phyloP scores from a whole-genome alignment of 2,113 vertebrate genomes.

The Silurus asotus region DNA sequence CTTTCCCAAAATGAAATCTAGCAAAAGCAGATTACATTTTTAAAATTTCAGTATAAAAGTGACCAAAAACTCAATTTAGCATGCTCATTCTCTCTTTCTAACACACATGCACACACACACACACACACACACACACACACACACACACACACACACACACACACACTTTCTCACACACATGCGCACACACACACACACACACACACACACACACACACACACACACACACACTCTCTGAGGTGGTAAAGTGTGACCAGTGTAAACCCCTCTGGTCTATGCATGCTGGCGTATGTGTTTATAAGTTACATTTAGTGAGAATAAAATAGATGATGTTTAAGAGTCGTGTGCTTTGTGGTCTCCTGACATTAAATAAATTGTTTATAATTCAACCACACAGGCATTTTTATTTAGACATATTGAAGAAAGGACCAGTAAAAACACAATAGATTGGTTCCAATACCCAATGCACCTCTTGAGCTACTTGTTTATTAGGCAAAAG shows the following conservation, averaged over 20 bases:
- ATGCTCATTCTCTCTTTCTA: background rate
- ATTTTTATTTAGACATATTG: slow-evolving; percentile 55
- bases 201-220: no score
- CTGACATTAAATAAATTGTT: slow-evolving; percentile 52
- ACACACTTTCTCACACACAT: background rate
- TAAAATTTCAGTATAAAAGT: background rate
- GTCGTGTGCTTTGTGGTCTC: slow-evolving; percentile 44
- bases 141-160: slow-evolving; percentile 3
- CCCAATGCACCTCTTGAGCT: slow-evolving; percentile 5
- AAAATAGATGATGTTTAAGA: slow-evolving; percentile 41
- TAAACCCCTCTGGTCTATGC: background rate
- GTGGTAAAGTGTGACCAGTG: slow-evolving; percentile 34
- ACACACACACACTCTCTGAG: no score
- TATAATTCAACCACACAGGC: slow-evolving; percentile 50
- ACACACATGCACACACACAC: background rate
- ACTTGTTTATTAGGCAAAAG: background rate
- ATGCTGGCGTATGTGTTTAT: slow-evolving; percentile 46
- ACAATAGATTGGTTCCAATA: slow-evolving; percentile 18
- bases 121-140: background rate
- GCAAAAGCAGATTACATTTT: no score
- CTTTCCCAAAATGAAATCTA: background rate
- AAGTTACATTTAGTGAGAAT: slow-evolving; percentile 42
- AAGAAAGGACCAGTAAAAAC: slow-evolving; percentile 51
- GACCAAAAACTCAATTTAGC: background rate
- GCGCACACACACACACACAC: no score